Conservation (phyloP, 1,140 invertebrate genomes). For the Zelostemma sp. region DNA sequence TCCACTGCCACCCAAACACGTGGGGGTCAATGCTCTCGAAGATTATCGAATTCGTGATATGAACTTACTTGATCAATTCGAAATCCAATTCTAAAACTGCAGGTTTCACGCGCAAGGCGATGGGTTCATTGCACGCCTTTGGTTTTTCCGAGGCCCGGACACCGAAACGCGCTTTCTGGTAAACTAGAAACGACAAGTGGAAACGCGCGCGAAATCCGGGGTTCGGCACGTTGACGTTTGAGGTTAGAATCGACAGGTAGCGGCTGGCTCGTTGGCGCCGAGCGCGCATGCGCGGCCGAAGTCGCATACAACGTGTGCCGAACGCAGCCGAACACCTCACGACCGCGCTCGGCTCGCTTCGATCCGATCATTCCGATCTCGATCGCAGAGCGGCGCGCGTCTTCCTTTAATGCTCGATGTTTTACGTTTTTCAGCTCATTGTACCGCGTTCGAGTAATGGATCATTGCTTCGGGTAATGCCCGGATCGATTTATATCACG, state of each 20-base stretch:
- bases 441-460: not conserved
- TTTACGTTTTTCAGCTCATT: not conserved
- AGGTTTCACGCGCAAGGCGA: no score
- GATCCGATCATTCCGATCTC: no score
- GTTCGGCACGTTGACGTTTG: slow-evolving; percentile 59
- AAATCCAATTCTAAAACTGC: not conserved
- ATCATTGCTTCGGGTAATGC: no score
- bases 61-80: slow-evolving; percentile 1
- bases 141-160: no score
- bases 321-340: not conserved
- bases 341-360: no score
- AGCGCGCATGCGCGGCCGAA: slow-evolving; percentile 50
- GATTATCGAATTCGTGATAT: no score
- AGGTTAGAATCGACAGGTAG: slow-evolving; percentile 67
- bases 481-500: no score
- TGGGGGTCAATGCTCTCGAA: no score
- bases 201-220: slow-evolving; percentile 40
- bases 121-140: no score
- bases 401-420: not conserved
- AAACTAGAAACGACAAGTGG: not conserved
- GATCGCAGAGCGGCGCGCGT: not conserved
- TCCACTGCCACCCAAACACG: no score
- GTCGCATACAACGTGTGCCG: slow-evolving; percentile 4
- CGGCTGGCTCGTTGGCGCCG: slow-evolving; percentile 27
- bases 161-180: slow-evolving; percentile 16